Conservation (phyloP, 2,888 invertebrate species). For the Idaea biselata region DNA sequence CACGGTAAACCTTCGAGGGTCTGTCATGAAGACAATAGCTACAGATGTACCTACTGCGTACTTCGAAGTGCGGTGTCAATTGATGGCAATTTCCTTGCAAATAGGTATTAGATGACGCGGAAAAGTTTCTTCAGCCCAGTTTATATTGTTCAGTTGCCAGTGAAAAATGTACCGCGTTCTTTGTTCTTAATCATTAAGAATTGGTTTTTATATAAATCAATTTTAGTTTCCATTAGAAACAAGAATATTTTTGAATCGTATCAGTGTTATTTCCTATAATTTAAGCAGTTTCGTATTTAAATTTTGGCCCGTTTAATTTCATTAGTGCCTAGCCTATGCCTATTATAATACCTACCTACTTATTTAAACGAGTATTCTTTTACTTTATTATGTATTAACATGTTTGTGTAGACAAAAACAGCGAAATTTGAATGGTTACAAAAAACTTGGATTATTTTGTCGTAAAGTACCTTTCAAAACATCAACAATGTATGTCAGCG, state of each 20-base stretch:
- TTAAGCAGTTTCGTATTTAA: neutral
- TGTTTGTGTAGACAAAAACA: constrained; percentile 2
- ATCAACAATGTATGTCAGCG: constrained; percentile 8
- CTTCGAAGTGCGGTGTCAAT: neutral
- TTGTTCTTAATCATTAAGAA: neutral
- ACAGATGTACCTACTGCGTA: neutral
- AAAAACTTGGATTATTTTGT: neutral
- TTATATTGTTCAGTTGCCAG: neutral
- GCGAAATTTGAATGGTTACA: neutral
- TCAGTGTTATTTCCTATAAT: neutral
- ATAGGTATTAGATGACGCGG: neutral
- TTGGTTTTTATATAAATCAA: neutral
- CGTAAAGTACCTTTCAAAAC: neutral
- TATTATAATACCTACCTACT: neutral
- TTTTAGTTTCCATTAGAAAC: neutral
- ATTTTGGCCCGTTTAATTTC: neutral
- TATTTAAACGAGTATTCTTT: neutral
- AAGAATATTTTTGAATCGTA: neutral
- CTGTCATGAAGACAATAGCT: neutral
- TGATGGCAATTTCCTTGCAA: neutral
- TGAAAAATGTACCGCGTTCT: neutral
- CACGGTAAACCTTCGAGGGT: neutral
- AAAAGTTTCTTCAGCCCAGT: neutral
- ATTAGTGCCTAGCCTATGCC: neutral
- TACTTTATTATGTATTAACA: constrained; percentile 2